Evolutionary conservation across 2,888 invertebrate genomes (phyloP), one percentile per base, ranked within the genome.

Genomic region (Nycteola revayana): DNA sequence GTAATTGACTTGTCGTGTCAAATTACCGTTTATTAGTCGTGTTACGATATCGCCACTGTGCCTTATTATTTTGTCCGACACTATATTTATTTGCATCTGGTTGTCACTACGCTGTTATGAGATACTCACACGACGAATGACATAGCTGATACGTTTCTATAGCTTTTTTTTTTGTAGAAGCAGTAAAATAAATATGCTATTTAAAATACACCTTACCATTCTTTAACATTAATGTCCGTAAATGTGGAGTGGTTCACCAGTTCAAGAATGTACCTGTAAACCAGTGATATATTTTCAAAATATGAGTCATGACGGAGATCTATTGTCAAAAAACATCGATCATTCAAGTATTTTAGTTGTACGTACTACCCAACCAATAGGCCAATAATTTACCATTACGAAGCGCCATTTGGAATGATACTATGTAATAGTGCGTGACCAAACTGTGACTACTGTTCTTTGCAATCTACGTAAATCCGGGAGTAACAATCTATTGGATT

Each of bases 1-100:
- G 64, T 85, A 85, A 86, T 86, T 86, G 85, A 85, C 85, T 78
- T 84, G 86, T 85, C 85, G 84, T 82, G 81, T 79, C 75, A 78
- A 84, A 86, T 87, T 80, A 83, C 82, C 74, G 72, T 82, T 83
- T 81, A 85, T 86, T 84, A 85, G 70, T 71, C 68, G 68, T 74
- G 76, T 85, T 84, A 76, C 83, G 80, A 80, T 79, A 80, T 74
- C 68, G 66, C 61, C 68, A 62, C 61, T 37, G 68, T 71, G 69
- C 42, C 75, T 74, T 74, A 75, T 83, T 83, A 84, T 75, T 72
- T 71, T 61, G 70, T 68, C 58, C 66, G 58, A 60, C 66, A 64
- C 69, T 75, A 62, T 75, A 76, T 72, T 82, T 80, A 80, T 71
- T 68, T 66, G 57, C 63, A 64, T 51, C 66, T 58, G 61, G 66